A percentile compares a stretch with the other conserved stretches of the same genome.
Conservation (phyloP, 2,113 vertebrate species). For the Tor tambroides region DNA sequence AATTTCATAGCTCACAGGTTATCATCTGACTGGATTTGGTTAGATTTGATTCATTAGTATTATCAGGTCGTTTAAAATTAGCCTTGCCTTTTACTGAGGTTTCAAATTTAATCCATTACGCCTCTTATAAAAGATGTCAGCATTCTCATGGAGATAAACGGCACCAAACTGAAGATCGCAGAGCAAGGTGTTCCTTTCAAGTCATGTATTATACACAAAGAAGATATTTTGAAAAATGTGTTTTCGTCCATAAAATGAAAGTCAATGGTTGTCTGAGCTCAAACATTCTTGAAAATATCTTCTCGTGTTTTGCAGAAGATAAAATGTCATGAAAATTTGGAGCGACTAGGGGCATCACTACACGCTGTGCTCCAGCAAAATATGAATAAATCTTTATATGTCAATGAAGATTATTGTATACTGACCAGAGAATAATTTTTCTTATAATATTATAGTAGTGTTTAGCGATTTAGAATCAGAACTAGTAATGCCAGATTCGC, state of each 20-base stretch:
- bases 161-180: background rate
- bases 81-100: background rate
- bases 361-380: background rate
- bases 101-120: constrained; percentile 12
- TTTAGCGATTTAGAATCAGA: too few relatives aligned
- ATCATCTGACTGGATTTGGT: constrained; percentile 2
- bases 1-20: background rate
- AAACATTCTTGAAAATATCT: background rate
- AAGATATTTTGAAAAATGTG: background rate
- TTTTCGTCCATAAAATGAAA: background rate
- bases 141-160: constrained; percentile 4
- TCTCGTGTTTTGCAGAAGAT: background rate
- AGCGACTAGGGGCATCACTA: background rate
- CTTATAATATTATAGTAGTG: too few relatives aligned
- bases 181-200: background rate
- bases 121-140: constrained; percentile 6
- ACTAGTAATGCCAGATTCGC: too few relatives aligned
- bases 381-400: background rate
- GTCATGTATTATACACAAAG: background rate
- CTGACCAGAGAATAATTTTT: background rate
- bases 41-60: constrained; percentile 4
- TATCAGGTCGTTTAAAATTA: constrained; percentile 6
- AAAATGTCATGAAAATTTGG: background rate
- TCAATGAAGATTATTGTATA: background rate
- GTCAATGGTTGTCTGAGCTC: background rate